phyloP scores from a whole-genome alignment of 2,797 vertebrate species.

The Eidolon dupreanum region DNA sequence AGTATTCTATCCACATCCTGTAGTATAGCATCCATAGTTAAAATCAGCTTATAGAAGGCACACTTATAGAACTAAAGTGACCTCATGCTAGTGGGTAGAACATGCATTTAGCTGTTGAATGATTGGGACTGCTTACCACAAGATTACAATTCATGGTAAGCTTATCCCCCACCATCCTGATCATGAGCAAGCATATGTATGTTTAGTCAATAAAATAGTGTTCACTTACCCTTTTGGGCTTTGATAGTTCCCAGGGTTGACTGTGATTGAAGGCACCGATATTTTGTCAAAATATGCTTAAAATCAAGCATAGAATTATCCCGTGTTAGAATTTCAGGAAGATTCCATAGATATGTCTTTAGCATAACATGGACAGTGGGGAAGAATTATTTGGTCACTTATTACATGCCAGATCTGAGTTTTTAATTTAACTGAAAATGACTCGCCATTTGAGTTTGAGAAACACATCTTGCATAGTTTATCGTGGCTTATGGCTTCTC shows the following conservation, averaged over 20 bases:
- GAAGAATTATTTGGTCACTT: neutral
- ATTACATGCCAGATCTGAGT: neutral
- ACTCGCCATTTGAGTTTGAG: neutral
- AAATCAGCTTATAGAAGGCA: neutral
- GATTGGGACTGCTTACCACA: neutral
- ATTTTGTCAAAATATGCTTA: neutral
- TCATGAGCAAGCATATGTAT: neutral
- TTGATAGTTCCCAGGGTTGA: neutral
- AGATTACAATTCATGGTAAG: neutral
- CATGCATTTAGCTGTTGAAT: neutral
- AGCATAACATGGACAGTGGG: neutral
- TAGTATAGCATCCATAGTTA: neutral
- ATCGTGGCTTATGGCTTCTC: neutral
- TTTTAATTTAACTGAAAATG: neutral
- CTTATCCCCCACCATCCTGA: neutral
- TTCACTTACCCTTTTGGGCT: neutral
- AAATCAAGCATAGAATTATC: neutral
- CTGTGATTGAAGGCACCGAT: neutral
- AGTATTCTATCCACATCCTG: neutral
- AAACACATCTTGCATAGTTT: neutral
- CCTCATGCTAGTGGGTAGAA: neutral
- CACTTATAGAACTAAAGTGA: neutral
- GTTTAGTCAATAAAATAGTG: neutral
- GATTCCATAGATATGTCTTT: neutral
- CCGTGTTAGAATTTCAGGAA: neutral